These are phyloP conservation scores for Mantis religiosa DNA, from an alignment of 2,888 invertebrate genomes.

Conservation along the genomic window DNA sequence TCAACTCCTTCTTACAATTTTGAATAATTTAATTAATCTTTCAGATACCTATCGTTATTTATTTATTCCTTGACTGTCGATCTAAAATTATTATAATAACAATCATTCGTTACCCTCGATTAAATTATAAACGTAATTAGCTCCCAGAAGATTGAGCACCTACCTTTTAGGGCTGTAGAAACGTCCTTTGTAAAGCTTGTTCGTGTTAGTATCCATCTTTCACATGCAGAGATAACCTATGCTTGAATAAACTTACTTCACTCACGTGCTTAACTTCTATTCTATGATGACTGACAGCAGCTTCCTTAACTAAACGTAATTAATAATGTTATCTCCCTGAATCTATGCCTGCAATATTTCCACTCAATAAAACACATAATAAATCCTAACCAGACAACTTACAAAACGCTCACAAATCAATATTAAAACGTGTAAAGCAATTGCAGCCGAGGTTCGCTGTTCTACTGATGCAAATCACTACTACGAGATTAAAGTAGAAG, in stretches of 20 bases:
- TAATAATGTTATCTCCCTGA: not conserved
- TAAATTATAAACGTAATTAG: too few species aligned
- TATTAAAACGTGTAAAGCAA: not conserved
- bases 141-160: too few species aligned
- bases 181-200: not conserved
- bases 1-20: too few species aligned
- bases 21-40: too few species aligned
- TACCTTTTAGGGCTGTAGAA: too few species aligned
- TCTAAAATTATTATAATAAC: too few species aligned
- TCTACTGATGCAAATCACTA: not conserved
- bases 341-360: not conserved
- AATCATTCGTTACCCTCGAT: too few species aligned
- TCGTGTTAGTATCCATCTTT: not conserved
- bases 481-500: not conserved
- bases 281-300: not conserved
- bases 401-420: not conserved
- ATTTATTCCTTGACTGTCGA: too few species aligned
- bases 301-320: not conserved
- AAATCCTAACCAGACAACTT: not conserved
- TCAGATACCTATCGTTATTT: too few species aligned
- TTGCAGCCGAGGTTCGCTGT: not conserved
- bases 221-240: too few species aligned
- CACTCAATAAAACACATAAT: not conserved
- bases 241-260: not conserved
- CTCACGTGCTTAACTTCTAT: not conserved